Conservation (phyloP, 2,888 invertebrate genomes). For the Chirona hameri region DNA sequence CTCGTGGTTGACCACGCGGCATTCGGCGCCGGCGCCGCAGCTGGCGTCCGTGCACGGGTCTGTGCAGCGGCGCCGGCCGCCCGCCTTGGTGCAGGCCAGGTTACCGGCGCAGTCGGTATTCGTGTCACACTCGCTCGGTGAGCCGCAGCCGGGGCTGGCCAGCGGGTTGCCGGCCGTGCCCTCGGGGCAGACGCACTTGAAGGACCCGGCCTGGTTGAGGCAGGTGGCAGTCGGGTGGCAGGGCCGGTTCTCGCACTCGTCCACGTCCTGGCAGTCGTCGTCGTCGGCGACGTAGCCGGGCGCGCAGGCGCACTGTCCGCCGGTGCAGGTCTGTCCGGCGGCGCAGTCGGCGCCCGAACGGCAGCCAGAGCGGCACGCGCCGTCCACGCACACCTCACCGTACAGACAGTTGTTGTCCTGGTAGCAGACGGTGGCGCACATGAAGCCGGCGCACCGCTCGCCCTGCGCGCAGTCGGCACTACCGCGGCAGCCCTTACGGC, state of each 20-base stretch:
- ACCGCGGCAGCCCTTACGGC: conserved; percentile 69
- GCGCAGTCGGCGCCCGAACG: conserved; percentile 75
- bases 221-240: conserved; percentile 79
- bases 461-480: conserved; percentile 72
- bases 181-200: conserved; percentile 70
- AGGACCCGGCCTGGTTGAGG: conserved; percentile 74
- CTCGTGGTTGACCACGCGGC: conserved; percentile 66
- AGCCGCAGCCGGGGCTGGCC: conserved; percentile 60
- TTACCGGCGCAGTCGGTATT: conserved; percentile 71
- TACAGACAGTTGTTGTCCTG: conserved; percentile 84
- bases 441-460: conserved; percentile 69
- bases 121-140: conserved; percentile 69
- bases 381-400: conserved; percentile 80
- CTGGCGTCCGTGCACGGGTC: conserved; percentile 68
- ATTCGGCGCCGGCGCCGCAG: conserved; percentile 74
- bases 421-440: conserved; percentile 81
- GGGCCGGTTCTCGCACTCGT: conserved; percentile 62
- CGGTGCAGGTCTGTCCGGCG: conserved; percentile 69
- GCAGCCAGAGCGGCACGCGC: conserved; percentile 78
- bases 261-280: conserved; percentile 72
- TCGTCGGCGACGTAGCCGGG: conserved; percentile 61
- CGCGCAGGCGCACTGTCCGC: conserved; percentile 61
- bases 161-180: conserved; percentile 69
- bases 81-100: conserved; percentile 58
- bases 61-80: conserved; percentile 58